phyloP scores from a whole-genome alignment of 2,113 vertebrate genomes.

The Zingel zingel region DNA sequence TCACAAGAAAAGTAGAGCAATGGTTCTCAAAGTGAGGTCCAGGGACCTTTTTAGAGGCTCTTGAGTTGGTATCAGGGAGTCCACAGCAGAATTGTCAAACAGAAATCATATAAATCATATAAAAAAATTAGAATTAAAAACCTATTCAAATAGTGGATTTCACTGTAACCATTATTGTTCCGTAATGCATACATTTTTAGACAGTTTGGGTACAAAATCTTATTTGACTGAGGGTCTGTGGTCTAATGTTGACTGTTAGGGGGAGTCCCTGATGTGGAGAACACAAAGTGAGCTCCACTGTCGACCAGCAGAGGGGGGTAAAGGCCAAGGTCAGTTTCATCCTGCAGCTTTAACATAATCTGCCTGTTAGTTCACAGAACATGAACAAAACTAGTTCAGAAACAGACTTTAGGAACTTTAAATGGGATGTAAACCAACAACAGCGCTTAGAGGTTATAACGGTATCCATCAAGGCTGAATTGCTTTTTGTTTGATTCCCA shows the following conservation, averaged over 20 bases:
- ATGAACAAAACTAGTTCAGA: not conserved
- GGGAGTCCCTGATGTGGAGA: not conserved
- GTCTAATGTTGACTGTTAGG: not conserved
- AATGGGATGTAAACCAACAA: not conserved
- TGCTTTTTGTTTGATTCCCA: not conserved
- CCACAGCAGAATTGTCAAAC: not conserved
- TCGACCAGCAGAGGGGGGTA: conserved; percentile 65
- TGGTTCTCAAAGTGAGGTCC: conserved; percentile 25
- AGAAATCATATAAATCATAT: not conserved
- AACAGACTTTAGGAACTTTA: conserved; percentile 6
- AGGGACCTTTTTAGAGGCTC: not conserved
- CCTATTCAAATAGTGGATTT: not conserved
- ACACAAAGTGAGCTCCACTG: not conserved
- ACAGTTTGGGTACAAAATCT: not conserved
- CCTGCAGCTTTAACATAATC: conserved; percentile 13
- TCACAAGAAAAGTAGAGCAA: not conserved
- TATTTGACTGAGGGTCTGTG: conserved; percentile 11
- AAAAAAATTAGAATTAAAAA: not conserved
- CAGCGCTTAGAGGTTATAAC: not conserved
- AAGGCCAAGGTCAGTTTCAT: conserved; percentile 22
- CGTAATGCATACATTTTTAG: not conserved
- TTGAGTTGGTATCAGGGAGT: not conserved
- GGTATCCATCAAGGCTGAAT: not conserved
- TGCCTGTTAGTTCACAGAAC: not conserved
- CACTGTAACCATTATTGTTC: not conserved